These are phyloP conservation scores for Drosophila setosimentum DNA, from an alignment of 2,888 invertebrate species.

Conservation along the genomic window DNA sequence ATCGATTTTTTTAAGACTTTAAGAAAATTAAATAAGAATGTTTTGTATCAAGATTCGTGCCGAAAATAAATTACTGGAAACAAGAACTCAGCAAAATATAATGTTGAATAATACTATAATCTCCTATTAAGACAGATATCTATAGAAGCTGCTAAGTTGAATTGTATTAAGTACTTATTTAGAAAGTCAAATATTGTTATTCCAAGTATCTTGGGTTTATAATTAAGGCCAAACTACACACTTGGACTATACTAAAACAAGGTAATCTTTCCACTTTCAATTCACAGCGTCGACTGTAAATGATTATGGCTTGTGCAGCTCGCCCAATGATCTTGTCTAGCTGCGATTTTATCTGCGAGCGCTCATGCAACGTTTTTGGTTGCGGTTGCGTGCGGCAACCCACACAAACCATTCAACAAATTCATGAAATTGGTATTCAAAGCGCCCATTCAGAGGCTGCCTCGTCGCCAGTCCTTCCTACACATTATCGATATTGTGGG, in stretches of 20 bases:
- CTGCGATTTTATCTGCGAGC: conserved; percentile 48
- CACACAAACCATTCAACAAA: conserved; percentile 55
- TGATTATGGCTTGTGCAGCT: conserved; percentile 26
- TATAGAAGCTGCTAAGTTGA: not conserved
- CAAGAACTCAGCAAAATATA: not conserved
- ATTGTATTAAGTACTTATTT: not conserved
- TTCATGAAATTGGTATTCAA: conserved; percentile 52
- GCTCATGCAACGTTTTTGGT: conserved; percentile 58
- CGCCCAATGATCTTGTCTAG: conserved; percentile 35
- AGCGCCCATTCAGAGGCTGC: conserved; percentile 43
- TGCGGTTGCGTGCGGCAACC: conserved; percentile 56
- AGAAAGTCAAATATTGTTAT: not conserved
- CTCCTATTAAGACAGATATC: not conserved
- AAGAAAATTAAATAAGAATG: not conserved
- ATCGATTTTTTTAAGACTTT: not conserved
- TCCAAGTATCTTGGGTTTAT: not conserved
- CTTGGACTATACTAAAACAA: not conserved
- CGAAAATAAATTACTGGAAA: too few relatives aligned
- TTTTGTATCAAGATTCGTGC: too few relatives aligned
- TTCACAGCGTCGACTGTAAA: conserved; percentile 12
- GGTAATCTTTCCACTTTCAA: not conserved
- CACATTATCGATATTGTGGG: conserved; percentile 52
- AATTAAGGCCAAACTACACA: not conserved
- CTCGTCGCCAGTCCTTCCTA: conserved; percentile 54
- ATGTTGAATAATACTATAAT: not conserved